Evolutionary conservation across 1,140 invertebrate species (phyloP).

Genomic region (Tachypleus tridentatus): DNA sequence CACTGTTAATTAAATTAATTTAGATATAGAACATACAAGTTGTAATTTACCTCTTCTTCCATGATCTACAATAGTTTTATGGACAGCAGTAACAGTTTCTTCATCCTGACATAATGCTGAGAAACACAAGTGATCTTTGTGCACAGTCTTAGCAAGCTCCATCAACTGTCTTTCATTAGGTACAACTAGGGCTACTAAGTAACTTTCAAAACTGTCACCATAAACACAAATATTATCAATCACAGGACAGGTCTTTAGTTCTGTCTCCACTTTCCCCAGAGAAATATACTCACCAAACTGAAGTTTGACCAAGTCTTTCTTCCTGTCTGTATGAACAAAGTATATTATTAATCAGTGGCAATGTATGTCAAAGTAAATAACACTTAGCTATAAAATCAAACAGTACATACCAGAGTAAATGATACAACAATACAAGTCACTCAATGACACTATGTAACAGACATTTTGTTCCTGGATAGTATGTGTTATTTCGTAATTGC

Average conservation of each 20-base stretch:
- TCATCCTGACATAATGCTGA: conserved; percentile 60
- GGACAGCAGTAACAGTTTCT: conserved; percentile 61
- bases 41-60: conserved; percentile 49
- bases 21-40: too few relatives aligned
- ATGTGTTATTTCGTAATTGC: too few relatives aligned
- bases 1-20: too few relatives aligned
- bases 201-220: conserved; percentile 44
- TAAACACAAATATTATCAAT: conserved; percentile 41
- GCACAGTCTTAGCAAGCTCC: conserved; percentile 50
- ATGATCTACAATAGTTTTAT: conserved; percentile 62
- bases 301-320: conserved; percentile 45
- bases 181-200: conserved; percentile 81
- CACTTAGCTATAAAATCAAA: too few relatives aligned
- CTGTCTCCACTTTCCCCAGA: conserved; percentile 32
- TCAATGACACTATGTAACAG: too few relatives aligned
- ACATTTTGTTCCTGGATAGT: too few relatives aligned
- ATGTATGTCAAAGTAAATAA: too few relatives aligned
- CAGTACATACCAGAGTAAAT: too few relatives aligned
- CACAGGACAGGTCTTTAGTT: conserved; percentile 37
- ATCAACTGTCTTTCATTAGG: conserved; percentile 56
- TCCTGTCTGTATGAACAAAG: conserved; percentile 34
- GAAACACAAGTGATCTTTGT: conserved; percentile 45
- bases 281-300: conserved; percentile 41
- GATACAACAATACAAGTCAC: too few relatives aligned
- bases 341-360: too few relatives aligned